Conservation (phyloP, 2,888 invertebrate genomes). For the Dasypolia templi region DNA sequence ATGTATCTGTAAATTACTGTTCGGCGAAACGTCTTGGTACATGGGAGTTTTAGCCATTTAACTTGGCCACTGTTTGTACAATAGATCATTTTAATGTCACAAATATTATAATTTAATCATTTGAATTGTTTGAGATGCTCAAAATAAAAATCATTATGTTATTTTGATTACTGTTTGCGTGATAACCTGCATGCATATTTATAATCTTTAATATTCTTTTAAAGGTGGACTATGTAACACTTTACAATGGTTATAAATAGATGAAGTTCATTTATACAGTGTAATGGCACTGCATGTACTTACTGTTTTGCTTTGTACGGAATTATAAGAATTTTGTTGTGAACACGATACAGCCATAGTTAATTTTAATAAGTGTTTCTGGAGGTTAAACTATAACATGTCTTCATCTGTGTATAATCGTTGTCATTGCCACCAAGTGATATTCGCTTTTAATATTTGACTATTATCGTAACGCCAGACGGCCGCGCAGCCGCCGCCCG, state of each 20-base stretch:
- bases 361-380: slow-evolving; percentile 34
- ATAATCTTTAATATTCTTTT: slow-evolving; percentile 32
- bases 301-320: slow-evolving; percentile 37
- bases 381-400: slow-evolving; percentile 1
- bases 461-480: slow-evolving; percentile 65
- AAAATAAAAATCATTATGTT: slow-evolving; percentile 51
- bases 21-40: slow-evolving; percentile 41
- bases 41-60: slow-evolving; percentile 34
- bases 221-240: slow-evolving; percentile 31
- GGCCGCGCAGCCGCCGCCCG: slow-evolving; percentile 55
- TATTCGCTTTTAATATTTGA: slow-evolving; percentile 77
- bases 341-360: slow-evolving; percentile 32
- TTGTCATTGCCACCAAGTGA: slow-evolving; percentile 72
- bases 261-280: slow-evolving; percentile 40
- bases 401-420: slow-evolving; percentile 54
- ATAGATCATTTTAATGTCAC: slow-evolving; percentile 56
- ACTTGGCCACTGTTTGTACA: slow-evolving; percentile 30
- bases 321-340: slow-evolving; percentile 21
- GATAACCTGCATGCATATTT: slow-evolving; percentile 40
- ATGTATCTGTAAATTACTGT: slow-evolving; percentile 58
- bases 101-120: slow-evolving; percentile 43
- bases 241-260: slow-evolving; percentile 52
- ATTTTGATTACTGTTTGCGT: slow-evolving; percentile 39
- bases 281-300: slow-evolving; percentile 31
- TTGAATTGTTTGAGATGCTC: slow-evolving; percentile 53